These are phyloP conservation scores for Gracilinanus agilis DNA, from an alignment of 2,113 vertebrate genomes.

Conservation along the genomic window DNA sequence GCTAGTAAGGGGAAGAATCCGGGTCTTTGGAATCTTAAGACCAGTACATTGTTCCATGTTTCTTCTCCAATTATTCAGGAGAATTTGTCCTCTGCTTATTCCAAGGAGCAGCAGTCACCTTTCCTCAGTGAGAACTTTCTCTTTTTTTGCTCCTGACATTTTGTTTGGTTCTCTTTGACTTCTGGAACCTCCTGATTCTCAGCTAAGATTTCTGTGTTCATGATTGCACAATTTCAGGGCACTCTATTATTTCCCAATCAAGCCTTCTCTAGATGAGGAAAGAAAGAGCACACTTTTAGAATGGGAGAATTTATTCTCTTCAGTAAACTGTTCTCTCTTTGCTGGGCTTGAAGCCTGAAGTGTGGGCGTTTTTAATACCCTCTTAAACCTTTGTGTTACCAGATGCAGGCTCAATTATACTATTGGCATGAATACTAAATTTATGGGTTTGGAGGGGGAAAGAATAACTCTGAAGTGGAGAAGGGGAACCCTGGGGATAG, in stretches of 20 bases:
- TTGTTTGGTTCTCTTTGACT: neutral
- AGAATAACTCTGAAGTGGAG: conserved; percentile 44
- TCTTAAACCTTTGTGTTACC: conserved; percentile 59
- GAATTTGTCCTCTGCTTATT: neutral
- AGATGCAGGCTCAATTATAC: neutral
- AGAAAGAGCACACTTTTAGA: neutral
- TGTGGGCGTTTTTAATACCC: conserved; percentile 31
- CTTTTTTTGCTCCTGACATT: neutral
- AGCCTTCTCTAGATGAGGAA: neutral
- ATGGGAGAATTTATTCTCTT: neutral
- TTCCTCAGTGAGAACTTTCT: neutral
- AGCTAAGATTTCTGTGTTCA: neutral
- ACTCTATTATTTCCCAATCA: neutral
- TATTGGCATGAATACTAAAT: conserved; percentile 14
- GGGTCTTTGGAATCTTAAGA: neutral
- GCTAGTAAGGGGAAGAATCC: neutral
- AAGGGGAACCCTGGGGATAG: conserved; percentile 28
- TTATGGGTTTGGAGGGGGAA: conserved; percentile 55
- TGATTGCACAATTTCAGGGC: neutral
- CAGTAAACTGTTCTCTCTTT: neutral
- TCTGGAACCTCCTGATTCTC: neutral
- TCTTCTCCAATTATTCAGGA: neutral
- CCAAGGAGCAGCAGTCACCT: neutral
- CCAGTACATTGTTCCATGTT: neutral
- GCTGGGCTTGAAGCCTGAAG: conserved; percentile 39